These are phyloP conservation scores for Crypturellus tataupa DNA, from an alignment of 2,797 vertebrate species.

Conservation along the genomic window DNA sequence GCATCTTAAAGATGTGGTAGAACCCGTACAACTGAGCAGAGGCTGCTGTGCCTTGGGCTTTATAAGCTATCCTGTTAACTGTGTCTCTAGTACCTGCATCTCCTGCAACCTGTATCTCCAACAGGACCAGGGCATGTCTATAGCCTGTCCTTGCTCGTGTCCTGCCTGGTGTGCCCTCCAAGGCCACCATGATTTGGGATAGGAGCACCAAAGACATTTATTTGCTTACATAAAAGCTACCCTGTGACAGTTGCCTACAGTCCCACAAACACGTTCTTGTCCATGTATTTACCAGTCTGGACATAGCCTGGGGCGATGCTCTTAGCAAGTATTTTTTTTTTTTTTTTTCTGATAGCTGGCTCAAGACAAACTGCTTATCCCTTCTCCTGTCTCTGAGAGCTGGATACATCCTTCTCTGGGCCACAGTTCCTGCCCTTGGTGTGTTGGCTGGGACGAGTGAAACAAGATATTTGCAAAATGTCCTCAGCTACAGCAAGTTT, in stretches of 20 bases:
- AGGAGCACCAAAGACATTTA: no score
- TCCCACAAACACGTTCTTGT: no score
- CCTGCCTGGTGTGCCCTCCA: background rate
- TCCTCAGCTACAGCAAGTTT: background rate
- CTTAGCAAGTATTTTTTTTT: background rate
- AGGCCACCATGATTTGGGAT: no score
- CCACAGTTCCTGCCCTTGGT: background rate
- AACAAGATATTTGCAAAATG: background rate
- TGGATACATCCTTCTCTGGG: background rate
- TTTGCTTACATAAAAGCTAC: no score
- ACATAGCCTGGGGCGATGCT: background rate
- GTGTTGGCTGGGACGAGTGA: background rate
- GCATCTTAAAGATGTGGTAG: background rate
- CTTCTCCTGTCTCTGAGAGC: background rate
- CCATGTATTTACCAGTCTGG: no score
- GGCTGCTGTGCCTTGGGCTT: background rate
- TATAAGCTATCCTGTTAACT: background rate
- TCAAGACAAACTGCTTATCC: background rate
- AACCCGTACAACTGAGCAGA: background rate
- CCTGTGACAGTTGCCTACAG: no score
- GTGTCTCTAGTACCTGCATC: no score
- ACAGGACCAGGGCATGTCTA: background rate
- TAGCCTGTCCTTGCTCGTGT: rapidly evolving
- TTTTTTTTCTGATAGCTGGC: background rate
- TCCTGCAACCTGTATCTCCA: background rate